Evolutionary conservation across 2,113 vertebrate species (phyloP), one percentile per base, ranked within the genome.

Genomic region (Mirza zaza): DNA sequence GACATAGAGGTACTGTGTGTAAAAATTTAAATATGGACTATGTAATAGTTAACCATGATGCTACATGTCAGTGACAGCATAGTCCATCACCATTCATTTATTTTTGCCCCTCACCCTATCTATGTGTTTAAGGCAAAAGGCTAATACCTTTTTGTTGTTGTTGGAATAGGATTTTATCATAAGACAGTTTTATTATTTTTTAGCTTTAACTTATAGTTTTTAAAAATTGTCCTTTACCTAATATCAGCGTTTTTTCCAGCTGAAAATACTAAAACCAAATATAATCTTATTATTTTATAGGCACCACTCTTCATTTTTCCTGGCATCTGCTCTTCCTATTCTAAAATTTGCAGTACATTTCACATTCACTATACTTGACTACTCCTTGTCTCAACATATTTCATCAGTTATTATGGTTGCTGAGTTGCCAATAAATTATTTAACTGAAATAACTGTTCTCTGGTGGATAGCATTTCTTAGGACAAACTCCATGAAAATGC

Each of bases 341-440:
- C 67, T 87, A 77, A 95, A 87, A 94, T 94, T 90, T 3, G 0
- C 92, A 97, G 82, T 61, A 23, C 85, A 94, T 97, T 97, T 97
- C 92, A 97, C 96, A 94, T 94, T 92, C 81, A 85, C 25, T 95
- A 71, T 89, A 55, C 32, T 45, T 84, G 34, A 97, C 34, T 81
- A 85, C 79, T 91, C 3, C 94, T 97, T 94, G 95, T 59, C 92
- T 93, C 4, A 97, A 97, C 57, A 52, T 82, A 98, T 98, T 97
- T 97, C 95, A 96, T 97, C 6, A 65, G 87, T 71, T 96, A 59
- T 83, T 98, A 96, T 25, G 71, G 6, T 4, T 7, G 14, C 83
- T 59, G 94, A 79, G 93, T 52, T 95, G 39, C 96, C 42, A 95
- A 97, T 98, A 96, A 98, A 98, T 92, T 0, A 97, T 97, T 98